Base-by-base conservation (phyloP, 2,797 vertebrate species). In the Premnoplex brunnescens region DNA sequence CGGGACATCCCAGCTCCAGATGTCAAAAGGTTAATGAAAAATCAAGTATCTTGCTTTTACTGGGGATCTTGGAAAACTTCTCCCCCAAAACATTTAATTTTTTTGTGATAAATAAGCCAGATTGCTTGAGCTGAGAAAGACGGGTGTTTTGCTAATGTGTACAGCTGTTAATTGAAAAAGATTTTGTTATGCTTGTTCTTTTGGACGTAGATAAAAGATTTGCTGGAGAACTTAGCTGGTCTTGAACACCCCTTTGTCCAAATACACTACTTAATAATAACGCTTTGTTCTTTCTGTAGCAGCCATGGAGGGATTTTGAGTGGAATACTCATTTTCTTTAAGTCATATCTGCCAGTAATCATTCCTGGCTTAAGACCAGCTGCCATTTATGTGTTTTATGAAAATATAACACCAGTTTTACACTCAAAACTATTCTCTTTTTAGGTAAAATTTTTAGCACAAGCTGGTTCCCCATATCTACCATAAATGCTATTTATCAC, bases 311-410 rank as follows among this genome's bases (percentile, higher is more conserved):
- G 95, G 95, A 97, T 96, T 98, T 95, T 94, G 95, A 97, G 97
- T 95, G 67, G 90, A 97, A 97, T 95, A 96, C 89, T 98, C 97
- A 94, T 97, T 98, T 98, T 97, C 97, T 97, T 97, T 97, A 96
- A 97, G 95, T 96, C 96, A 73, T 98, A 98, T 98, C 97, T 97
- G 97, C 97, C 94, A 97, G 97, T 97, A 98, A 98, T 98, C 97
- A 97, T 97, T 97, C 91, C 95, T 98, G 97, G 97, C 97, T 97
- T 92, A 92, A 97, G 95, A 97, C 85, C 98, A 98, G 95, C 96
- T 97, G 88, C 96, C 96, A 97, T 98, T 98, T 98, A 94, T 96
- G 97, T 98, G 96, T 96, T 98, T 97, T 97, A 97, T 97, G 97
- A 98, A 98, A 98, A 97, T 97, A 97, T 96, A 98, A 96, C 94